These are phyloP conservation scores for Dysidea cf. avara DNA, from an alignment of 37 sponge, comb jelly and placozoan genomes.

Conservation along the genomic window DNA sequence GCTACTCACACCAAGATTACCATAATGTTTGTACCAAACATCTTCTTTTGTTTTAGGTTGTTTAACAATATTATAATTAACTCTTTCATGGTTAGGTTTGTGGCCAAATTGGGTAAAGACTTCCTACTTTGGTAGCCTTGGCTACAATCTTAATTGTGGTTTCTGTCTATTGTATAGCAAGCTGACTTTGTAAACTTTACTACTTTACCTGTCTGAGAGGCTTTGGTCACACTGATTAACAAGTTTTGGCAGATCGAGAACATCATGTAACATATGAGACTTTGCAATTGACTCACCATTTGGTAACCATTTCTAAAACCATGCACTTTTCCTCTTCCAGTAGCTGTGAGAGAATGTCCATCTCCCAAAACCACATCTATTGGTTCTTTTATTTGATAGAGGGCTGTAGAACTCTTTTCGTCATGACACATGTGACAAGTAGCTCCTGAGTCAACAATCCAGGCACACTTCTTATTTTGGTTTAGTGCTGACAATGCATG, in stretches of 20 bases:
- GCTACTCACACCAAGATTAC: constrained; percentile 37
- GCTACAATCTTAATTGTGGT: constrained; percentile 17
- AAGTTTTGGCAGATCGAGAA: constrained; percentile 53
- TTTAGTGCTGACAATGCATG: constrained; percentile 15
- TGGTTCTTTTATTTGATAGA: constrained; percentile 16
- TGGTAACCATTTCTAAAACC: constrained; percentile 5
- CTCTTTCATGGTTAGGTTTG: constrained; percentile 14
- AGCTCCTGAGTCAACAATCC: constrained; percentile 36
- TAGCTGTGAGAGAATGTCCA: no score
- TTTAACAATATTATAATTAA: neutral
- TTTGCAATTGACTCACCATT: constrained; percentile 35
- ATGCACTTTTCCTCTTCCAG: no score
- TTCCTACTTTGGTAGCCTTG: constrained; percentile 25
- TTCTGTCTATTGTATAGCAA: constrained; percentile 33
- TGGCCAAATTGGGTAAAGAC: constrained; percentile 29
- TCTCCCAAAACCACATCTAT: neutral
- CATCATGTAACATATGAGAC: constrained; percentile 33
- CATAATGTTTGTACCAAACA: constrained; percentile 53
- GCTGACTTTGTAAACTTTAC: constrained; percentile 25
- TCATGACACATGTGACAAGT: constrained; percentile 39
- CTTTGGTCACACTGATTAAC: constrained; percentile 47
- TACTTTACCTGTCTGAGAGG: constrained; percentile 27
- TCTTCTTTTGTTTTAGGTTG: constrained; percentile 34
- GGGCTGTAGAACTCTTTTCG: constrained; percentile 13
- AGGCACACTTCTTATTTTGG: constrained; percentile 22